Base-by-base conservation (phyloP, 2,797 vertebrate species). In the Crypturellus tataupa region DNA sequence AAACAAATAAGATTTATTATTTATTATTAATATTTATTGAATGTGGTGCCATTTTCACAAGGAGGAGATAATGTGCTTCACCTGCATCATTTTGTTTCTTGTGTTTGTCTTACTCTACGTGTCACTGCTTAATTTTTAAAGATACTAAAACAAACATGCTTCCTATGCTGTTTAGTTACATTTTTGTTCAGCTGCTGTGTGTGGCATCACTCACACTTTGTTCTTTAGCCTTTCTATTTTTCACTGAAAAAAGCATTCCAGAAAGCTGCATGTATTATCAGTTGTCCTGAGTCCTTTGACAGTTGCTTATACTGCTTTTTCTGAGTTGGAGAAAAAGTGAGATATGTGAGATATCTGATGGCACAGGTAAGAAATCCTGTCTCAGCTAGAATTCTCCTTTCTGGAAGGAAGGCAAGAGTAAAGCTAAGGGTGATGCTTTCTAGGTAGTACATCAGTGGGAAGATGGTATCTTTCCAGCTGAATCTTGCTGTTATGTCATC, bases 151-250 rank as follows among this genome's bases (percentile, higher is more conserved):
- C 20, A 73, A 70, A 44, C 51, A 67, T 83, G 10, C 47, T 86
- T 4, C 23, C 56, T 90, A 23, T 71, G 20, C 25, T 87, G 29
- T 60, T 62, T 13, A 73, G 46, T 33, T 65, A 17, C 12, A 12
- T 37, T 46, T 33, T 49, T 51, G 37, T 47, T 65, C 21, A 70
- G n/a, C 53, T 90, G 79, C 79, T 83, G 90, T 71, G 90, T 85
- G 76, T 56, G 76, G 59, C 65, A 59, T 71, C 53, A 59, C 46
- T 95, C 67, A 72, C 3, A 53, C 3, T 59, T 90, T 89, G 79
- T 63, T 67, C 91, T 70, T 80, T 88, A 94, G 53, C 42, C 73
- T 92, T 93, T 94, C 96, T 97, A 89, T 92, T 95, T 94, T 90
- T 94, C 92, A 95, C 92, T 93, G 93, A 94, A 80, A 94, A 46